Base-by-base conservation (phyloP, 2,888 invertebrate genomes). In the Criorhina ranunculi region DNA sequence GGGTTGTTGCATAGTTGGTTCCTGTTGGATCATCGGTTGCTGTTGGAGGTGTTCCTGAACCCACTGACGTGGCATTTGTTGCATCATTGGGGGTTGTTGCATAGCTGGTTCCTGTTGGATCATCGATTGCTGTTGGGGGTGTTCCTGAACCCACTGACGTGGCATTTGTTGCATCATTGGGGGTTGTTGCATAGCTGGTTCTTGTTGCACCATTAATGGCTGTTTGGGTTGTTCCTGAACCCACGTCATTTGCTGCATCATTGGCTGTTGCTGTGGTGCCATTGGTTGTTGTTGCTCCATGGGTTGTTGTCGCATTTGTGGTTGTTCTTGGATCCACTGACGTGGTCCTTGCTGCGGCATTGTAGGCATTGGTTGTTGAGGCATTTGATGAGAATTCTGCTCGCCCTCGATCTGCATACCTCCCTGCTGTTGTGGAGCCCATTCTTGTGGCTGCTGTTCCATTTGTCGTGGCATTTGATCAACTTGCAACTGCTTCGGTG, bases 101-200 rank as follows among this genome's bases (percentile, higher is more conserved):
- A 19, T 42, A 12, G 11, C 59, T 12, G 60, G 42, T 29, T 69
- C 37, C 11, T 40, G 55, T 44, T 67, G 46, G 7, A 67, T 24
- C 1, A 31, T 33, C 6, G 40, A n/a, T 3, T 33, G 51, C 11
- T 55, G 53, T 31, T 60, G 31, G 2, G 51, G 46, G 40, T 46
- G 55, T 9, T 75, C 75, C 2, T 59, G 51, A 3, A 51, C 11
- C 33, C 57, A 44, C 19, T 75, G 66, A 33, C 79, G 66, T 59
- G 37, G 73, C 17, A 37, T 42, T 11, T 70, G 70, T 1, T 57
- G 67, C 3, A 51, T 12, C 42, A 53, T 60, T 1, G 55, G 49
- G 12, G 59, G 49, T 12, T 37, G 57, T 9, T 19, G 53, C 11
- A 4, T 4, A 4, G 24, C 24, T 1, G 24, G 24, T 4, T 24